Evolutionary conservation across 2,113 vertebrate genomes (phyloP).

Genomic region (Pterophyllum scalare): DNA sequence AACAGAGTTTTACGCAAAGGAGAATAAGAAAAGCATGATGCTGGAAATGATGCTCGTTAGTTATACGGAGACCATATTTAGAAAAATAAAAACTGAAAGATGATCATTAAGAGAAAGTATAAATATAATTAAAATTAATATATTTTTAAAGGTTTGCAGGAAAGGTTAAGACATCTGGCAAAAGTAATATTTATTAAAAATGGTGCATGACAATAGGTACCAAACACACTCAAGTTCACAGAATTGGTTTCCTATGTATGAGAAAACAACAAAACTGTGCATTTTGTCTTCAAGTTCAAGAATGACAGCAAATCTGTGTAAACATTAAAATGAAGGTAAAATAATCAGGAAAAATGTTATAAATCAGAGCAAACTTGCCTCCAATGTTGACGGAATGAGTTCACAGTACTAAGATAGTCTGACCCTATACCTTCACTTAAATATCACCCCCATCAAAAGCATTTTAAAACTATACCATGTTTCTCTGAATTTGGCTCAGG

Average conservation of each 20-base stretch:
- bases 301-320: conserved; percentile 16
- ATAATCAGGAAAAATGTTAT: neutral
- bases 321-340: conserved; percentile 5
- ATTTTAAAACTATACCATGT: neutral
- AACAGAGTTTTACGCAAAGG: neutral
- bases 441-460: neutral
- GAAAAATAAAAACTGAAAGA: neutral
- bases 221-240: neutral
- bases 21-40: neutral
- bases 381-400: neutral
- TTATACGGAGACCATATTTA: neutral
- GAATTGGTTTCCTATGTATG: neutral
- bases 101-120: neutral
- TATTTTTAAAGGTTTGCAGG: neutral
- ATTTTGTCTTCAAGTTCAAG: neutral
- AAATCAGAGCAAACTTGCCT: neutral
- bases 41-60: neutral
- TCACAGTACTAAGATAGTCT: neutral
- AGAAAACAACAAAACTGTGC: neutral
- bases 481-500: neutral
- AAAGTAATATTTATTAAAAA: conserved; percentile 30
- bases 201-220: neutral
- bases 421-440: neutral
- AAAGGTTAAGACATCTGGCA: neutral
- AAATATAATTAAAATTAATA: neutral